phyloP scores from a whole-genome alignment of 2,888 invertebrate species.

The Lepidocyrtinus sp. region DNA sequence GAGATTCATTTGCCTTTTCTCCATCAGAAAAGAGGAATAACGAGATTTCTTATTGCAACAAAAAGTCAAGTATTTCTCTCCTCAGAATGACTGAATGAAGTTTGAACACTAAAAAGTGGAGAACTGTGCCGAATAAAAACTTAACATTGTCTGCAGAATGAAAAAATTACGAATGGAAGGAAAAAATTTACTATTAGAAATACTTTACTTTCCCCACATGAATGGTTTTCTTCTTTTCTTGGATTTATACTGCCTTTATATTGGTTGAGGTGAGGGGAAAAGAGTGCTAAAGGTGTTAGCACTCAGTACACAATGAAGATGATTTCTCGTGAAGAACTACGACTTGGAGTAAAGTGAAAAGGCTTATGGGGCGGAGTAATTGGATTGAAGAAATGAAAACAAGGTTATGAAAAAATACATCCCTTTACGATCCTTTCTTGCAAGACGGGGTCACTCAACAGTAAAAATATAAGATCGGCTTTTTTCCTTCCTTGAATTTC shows the following conservation, averaged over 20 bases:
- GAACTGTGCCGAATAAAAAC: conserved; percentile 42
- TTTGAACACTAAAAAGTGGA: conserved; percentile 24
- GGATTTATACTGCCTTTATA: not conserved
- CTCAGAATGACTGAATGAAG: conserved; percentile 28
- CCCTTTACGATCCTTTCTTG: conserved; percentile 11
- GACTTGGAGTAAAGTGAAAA: not conserved
- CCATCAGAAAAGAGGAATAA: conserved; percentile 21
- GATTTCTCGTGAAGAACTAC: too few relatives aligned
- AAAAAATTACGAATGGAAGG: not conserved
- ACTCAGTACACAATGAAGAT: too few relatives aligned
- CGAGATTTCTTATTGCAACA: conserved; percentile 22
- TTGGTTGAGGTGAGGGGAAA: not conserved
- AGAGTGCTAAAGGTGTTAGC: too few relatives aligned
- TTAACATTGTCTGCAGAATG: not conserved
- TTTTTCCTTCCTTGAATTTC: not conserved
- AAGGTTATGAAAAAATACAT: conserved; percentile 26
- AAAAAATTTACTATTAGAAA: not conserved
- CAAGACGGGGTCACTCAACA: not conserved
- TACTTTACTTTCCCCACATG: not conserved
- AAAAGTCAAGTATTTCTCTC: not conserved
- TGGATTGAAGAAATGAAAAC: conserved; percentile 6
- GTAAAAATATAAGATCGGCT: not conserved
- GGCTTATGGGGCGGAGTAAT: not conserved
- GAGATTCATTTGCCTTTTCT: not conserved
- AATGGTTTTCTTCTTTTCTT: not conserved